Conservation (phyloP, 2,888 invertebrate genomes). For the Sinohyriopsis cumingii region DNA sequence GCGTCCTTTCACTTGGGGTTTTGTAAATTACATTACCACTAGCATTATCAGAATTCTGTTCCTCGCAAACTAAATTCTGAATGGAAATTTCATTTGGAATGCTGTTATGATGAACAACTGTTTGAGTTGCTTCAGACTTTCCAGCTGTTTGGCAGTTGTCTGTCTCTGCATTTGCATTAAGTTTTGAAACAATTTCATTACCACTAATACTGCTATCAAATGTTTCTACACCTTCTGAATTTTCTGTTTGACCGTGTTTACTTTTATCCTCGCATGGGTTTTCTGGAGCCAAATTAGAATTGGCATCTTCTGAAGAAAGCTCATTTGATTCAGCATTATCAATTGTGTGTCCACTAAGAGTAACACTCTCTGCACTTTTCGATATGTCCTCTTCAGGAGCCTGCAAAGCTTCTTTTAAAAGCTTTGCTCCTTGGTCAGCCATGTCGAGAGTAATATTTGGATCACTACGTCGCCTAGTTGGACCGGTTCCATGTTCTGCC, state of each 20-base stretch:
- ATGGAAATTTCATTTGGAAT: slow-evolving; percentile 6
- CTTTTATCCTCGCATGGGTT: too few species aligned
- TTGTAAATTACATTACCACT: slow-evolving; percentile 4
- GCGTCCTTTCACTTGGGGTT: slow-evolving; percentile 17
- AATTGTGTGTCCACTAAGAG: too few species aligned
- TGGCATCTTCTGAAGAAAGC: too few species aligned
- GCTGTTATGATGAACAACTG: slow-evolving; percentile 7
- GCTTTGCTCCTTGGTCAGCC: slow-evolving; percentile 39
- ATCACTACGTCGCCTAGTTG: slow-evolving; percentile 86
- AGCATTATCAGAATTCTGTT: background rate
- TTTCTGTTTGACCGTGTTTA: too few species aligned
- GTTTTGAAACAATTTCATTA: too few species aligned
- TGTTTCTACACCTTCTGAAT: too few species aligned
- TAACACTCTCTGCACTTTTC: too few species aligned
- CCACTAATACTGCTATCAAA: too few species aligned
- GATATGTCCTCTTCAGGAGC: slow-evolving; percentile 21
- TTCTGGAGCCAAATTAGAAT: too few species aligned
- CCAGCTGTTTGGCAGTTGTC: slow-evolving; percentile 13
- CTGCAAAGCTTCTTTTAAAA: slow-evolving; percentile 34
- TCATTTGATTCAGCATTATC: too few species aligned
- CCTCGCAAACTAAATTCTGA: slow-evolving; percentile 6
- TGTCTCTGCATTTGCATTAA: background rate
- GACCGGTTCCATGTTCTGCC: slow-evolving; percentile 72
- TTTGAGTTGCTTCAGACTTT: slow-evolving; percentile 11
- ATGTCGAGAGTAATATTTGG: slow-evolving; percentile 78